A percentile compares a stretch with the other conserved stretches of the same genome.
Evolutionary conservation across 2,797 vertebrate species (phyloP).

Genomic region (Anomalospiza imberbis): DNA sequence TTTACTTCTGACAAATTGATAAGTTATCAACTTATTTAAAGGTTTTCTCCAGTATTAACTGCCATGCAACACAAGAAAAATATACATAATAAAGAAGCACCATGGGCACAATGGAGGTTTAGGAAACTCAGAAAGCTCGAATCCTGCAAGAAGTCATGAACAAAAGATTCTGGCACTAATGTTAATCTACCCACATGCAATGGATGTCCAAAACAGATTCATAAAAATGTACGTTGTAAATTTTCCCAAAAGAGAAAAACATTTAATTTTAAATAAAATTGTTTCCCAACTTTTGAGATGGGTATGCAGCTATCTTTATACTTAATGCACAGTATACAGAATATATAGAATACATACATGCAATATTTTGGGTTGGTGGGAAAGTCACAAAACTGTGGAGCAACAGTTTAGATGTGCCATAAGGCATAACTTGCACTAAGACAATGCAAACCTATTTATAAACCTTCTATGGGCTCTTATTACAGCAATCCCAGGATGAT

Average conservation of each 20-base stretch:
- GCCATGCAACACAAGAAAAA: background rate
- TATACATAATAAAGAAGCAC: background rate
- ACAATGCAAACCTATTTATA: background rate
- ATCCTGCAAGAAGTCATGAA: constrained; percentile 25
- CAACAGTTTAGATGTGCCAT: background rate
- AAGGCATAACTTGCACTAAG: background rate
- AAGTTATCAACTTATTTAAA: background rate
- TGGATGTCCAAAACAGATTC: constrained; percentile 13
- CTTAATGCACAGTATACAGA: background rate
- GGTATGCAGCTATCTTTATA: background rate
- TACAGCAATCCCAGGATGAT: background rate
- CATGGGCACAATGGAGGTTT: background rate
- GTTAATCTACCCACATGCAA: background rate
- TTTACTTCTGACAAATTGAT: background rate
- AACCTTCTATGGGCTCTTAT: background rate
- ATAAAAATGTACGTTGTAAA: background rate
- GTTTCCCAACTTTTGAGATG: background rate
- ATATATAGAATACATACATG: background rate
- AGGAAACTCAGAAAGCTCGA: background rate
- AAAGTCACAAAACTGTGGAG: background rate
- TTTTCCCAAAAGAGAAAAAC: background rate
- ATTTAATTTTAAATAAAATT: background rate
- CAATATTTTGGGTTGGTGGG: background rate
- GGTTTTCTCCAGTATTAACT: background rate
- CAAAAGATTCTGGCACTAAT: constrained; percentile 5